Evolutionary conservation across 2,113 vertebrate genomes (phyloP).

Genomic region (Pelmatolapia mariae): DNA sequence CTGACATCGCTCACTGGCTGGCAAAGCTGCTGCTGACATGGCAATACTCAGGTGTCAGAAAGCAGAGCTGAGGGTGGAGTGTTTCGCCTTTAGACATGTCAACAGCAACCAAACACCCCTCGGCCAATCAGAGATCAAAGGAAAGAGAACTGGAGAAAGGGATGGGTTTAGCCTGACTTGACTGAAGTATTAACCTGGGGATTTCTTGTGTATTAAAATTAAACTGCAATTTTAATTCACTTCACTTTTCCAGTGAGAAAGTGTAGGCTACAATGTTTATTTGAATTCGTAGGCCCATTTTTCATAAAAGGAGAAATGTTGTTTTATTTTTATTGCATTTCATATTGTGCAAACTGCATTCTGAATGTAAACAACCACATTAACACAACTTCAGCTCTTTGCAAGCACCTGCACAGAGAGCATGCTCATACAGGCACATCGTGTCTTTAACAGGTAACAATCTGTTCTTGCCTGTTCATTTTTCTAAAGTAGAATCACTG

Average conservation of each 20-base stretch:
- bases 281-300: neutral
- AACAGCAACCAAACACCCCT: slow-evolving; percentile 52
- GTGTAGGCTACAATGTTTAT: neutral
- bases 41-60: slow-evolving; percentile 48
- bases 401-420: neutral
- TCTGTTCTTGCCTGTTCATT: neutral
- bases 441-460: neutral
- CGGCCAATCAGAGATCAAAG: slow-evolving; percentile 57
- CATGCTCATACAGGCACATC: neutral
- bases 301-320: neutral
- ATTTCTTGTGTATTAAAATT: neutral
- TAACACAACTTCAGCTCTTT: neutral
- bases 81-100: slow-evolving; percentile 17
- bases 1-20: neutral
- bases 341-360: neutral
- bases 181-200: neutral
- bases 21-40: slow-evolving; percentile 38
- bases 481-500: neutral
- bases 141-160: neutral
- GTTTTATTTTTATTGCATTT: neutral
- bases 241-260: neutral
- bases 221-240: neutral
- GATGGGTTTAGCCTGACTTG: neutral
- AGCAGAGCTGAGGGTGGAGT: slow-evolving; percentile 35
- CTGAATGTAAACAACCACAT: neutral